Conservation (phyloP, 2,888 invertebrate genomes). For the Holacanthella duospinosa region DNA sequence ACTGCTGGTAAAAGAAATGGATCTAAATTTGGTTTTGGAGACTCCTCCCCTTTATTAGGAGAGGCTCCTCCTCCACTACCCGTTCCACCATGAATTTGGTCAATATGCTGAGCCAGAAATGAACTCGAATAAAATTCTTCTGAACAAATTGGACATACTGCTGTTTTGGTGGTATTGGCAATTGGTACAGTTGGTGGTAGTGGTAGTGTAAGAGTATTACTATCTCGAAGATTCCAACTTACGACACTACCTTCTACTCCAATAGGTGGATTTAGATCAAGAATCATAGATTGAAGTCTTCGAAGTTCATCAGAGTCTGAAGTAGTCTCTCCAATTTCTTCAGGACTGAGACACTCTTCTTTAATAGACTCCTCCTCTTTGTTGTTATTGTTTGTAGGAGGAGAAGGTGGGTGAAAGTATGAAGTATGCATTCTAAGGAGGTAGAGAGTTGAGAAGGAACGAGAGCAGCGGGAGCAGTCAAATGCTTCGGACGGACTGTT, state of each 20-base stretch:
- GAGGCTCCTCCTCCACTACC: constrained; percentile 32
- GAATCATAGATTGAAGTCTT: constrained; percentile 80
- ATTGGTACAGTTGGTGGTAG: constrained; percentile 42
- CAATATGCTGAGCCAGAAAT: constrained; percentile 58
- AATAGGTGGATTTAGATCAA: constrained; percentile 72
- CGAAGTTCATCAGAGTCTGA: constrained; percentile 67
- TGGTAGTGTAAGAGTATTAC: neutral
- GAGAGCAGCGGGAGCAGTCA: constrained; percentile 42
- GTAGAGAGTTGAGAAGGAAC: constrained; percentile 42
- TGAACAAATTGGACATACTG: constrained; percentile 57
- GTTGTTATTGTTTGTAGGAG: neutral
- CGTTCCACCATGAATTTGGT: constrained; percentile 49
- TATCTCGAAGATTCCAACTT: constrained; percentile 11
- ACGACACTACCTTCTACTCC: constrained; percentile 26
- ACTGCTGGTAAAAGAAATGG: neutral
- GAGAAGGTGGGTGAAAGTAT: constrained; percentile 40
- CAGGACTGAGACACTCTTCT: constrained; percentile 4
- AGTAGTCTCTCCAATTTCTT: neutral
- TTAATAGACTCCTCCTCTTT: neutral
- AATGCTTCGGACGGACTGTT: constrained; percentile 20
- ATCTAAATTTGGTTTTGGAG: neutral
- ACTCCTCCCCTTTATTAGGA: neutral
- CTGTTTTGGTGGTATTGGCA: constrained; percentile 25
- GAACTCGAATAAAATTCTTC: constrained; percentile 62
- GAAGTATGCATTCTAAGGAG: constrained; percentile 44